phyloP scores from a whole-genome alignment of 2,113 vertebrate genomes.

The Panthera leo region DNA sequence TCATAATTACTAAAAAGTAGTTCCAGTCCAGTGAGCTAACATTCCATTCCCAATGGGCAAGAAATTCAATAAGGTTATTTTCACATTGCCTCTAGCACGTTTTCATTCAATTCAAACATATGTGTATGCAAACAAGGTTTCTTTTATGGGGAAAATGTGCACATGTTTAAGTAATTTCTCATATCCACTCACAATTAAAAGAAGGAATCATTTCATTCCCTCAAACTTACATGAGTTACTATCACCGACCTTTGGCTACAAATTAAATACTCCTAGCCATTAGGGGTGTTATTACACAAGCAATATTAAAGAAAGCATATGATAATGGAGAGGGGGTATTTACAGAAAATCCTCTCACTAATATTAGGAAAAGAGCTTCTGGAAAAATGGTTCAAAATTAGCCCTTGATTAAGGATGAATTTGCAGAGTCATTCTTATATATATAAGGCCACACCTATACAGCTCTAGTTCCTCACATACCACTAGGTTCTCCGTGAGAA shows the following conservation, averaged over 20 bases:
- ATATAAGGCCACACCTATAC: fast-evolving
- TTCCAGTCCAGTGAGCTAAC: slow-evolving; percentile 41
- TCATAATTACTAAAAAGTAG: slow-evolving; percentile 49
- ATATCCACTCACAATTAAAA: slow-evolving; percentile 33
- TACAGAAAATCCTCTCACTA: background rate
- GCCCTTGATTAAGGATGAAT: background rate
- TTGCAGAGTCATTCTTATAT: background rate
- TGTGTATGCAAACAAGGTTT: slow-evolving; percentile 34
- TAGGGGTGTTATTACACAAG: background rate
- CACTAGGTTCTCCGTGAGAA: background rate
- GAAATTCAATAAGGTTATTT: slow-evolving; percentile 52
- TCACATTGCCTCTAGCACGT: background rate
- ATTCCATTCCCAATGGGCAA: background rate
- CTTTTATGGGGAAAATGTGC: background rate
- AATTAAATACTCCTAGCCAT: background rate
- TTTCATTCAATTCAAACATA: background rate
- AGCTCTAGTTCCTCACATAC: background rate
- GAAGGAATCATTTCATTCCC: background rate
- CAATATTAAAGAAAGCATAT: background rate
- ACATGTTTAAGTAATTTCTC: slow-evolving; percentile 35
- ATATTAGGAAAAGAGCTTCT: background rate
- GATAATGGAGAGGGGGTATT: background rate
- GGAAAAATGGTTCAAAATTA: slow-evolving; percentile 19
- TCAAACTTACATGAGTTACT: background rate
- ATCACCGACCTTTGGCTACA: background rate